Base-by-base conservation (phyloP, 2,888 invertebrate species). In the Leucania comma region DNA sequence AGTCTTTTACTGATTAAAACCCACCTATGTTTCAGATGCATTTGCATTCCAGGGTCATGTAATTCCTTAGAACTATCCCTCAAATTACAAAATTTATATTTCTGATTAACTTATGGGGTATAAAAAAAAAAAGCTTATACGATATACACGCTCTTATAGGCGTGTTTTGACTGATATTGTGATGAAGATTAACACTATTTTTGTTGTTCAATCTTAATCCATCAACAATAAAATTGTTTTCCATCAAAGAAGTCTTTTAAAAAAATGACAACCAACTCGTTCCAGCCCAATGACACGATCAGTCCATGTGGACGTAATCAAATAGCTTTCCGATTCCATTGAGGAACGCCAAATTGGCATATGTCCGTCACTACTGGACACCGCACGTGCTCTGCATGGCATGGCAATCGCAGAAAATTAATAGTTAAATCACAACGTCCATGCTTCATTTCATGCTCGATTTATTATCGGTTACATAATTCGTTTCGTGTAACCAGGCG, bases 311-410 rank as follows among this genome's bases (percentile, higher is more conserved):
- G 29, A 12, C 48, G 17, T 22, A 57, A 68, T 65, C 60, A 67
- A 78, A 78, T 64, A 29, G 51, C 61, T 48, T 68, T 64, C 53
- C 50, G 26, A 72, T 68, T 29, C 73, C 50, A 65, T 81, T 68
- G 67, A 64, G 46, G 61, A 78, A 64, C 67, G 42, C 57, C 67
- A 82, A 72, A 78, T n/a, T 70, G 71, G 35, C 71, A 65, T 61
- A 32, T 67, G 64, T 67, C 78, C 73, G 60, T 78, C 79, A 82
- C 67, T 64, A 54, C 57, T 68, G 73, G 67, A 72, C 79, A 65
- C 24, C 6, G 64, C 29, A 72, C 78, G 82, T 82, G 78, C 12
- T 24, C 54, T 22, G 79, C 46, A 82, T 79, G 14, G 22, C 20
- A 38, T 58, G 29, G n/a, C 29, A 61, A 54, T 22, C 29, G n/a